Conservation (phyloP, 2,113 vertebrate species). For the Butorides virescens region DNA sequence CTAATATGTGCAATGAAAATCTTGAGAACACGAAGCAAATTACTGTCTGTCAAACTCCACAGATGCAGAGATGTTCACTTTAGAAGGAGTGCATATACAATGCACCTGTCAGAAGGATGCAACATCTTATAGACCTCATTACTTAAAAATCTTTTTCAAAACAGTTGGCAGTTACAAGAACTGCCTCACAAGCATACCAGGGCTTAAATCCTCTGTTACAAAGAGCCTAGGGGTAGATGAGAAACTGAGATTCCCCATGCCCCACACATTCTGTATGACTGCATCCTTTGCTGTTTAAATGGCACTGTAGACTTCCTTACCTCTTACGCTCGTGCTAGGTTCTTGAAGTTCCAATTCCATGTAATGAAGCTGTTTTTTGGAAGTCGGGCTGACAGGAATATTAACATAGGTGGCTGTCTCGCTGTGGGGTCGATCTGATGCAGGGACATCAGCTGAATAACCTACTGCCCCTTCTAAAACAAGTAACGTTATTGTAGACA, state of each 20-base stretch:
- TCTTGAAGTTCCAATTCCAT: constrained; percentile 83
- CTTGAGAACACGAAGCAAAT: neutral
- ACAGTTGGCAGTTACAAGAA: neutral
- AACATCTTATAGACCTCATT: neutral
- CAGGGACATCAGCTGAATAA: constrained; percentile 68
- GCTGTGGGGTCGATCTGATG: constrained; percentile 68
- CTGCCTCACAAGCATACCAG: neutral
- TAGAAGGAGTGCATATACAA: neutral
- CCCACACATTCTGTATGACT: neutral
- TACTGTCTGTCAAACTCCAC: constrained; percentile 9
- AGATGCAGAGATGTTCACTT: neutral
- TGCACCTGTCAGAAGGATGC: constrained; percentile 1
- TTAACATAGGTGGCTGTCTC: constrained; percentile 81
- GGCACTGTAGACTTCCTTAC: constrained; percentile 44
- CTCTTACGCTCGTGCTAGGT: constrained; percentile 71
- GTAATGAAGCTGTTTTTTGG: constrained; percentile 83
- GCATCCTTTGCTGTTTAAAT: neutral
- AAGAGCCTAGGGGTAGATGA: neutral
- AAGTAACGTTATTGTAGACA: neutral
- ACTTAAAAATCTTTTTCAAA: neutral
- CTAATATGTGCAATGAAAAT: neutral
- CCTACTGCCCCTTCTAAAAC: constrained; percentile 65
- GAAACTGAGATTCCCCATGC: neutral
- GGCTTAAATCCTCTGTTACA: neutral
- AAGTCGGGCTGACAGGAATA: constrained; percentile 81